Base-by-base conservation (phyloP, 2,888 invertebrate genomes). In the Troides aeacus region DNA sequence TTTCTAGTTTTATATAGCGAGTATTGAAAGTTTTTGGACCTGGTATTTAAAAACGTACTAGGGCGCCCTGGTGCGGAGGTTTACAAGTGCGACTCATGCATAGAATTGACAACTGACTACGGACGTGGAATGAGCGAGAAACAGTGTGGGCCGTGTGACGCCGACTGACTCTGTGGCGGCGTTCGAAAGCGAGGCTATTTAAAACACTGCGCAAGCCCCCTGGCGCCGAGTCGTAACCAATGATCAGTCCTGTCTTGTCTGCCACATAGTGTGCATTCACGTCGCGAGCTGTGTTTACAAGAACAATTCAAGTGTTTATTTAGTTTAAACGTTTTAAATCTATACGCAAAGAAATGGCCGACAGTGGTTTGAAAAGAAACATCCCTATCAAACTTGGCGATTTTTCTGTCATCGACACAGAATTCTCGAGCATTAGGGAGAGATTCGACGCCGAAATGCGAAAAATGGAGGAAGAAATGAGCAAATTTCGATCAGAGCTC, bases 381-480 rank as follows among this genome's bases (percentile, higher is more conserved):
- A 97, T 97, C 93, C 98, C 98, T 83, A 97, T 98, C 93, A 97
- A 97, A 93, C 94, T 97, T 90, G 97, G 97, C 80, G 98, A 98
- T 91, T 97, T 97, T 94, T 97, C 97, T 93, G 97, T 99, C 87
- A 97, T 98, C 93, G 98, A 99, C 92, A 97, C 97, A 78, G 99
- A 99, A 93, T 99, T 98, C 94, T 97, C 97, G 85, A 98, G 97
- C 93, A 99, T 99, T 88, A 95, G 98, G 83, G 98, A 98, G 89
- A 94, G 97, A 79, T 98, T 98, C 90, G 98, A 99, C 90, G 96
- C 96, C 75, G 99, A 99, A 94, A 99, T 99, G 99, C 95, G 96
- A 83, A 97, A 98, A 93, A 99, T 99, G 97, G 99, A 99, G 93
- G 98, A 98, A 83, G 99, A 99, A 93, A 99, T 99, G 99, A 96